Evolutionary conservation across 2,888 invertebrate species (phyloP), one percentile per base, ranked within the genome.

Genomic region (Xestia rhomboidea): DNA sequence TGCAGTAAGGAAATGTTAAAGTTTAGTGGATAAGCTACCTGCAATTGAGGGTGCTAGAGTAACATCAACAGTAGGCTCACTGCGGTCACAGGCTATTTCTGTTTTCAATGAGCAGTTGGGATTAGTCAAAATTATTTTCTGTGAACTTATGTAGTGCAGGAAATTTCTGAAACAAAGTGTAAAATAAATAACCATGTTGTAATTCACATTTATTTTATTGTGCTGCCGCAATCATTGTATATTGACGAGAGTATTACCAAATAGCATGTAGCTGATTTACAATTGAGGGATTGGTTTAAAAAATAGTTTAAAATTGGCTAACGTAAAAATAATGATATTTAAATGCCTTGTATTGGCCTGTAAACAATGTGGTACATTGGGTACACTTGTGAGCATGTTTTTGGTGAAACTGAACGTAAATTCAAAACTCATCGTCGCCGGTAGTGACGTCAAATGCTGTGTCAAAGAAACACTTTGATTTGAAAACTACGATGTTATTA

Each of bases 11-110:
- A 64, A 18, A 41, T 4, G 27, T 27, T 21, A 24, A 38, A 10
- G 10, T 34, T 15, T 24, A 60, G 7, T 27, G 44, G 3, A 46
- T 41, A 71, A 75, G 81, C 92, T 91, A 97, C 97, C 97, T 93
- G 97, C 96, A 71, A 97, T 95, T 49, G 97, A 92, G 77, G 97
- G 97, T 68, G 96, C 90, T 76, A 97, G 89, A 57, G 95, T 90
- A 73, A 97, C 96, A 86, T 96, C 97, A 51, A 99, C 95, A 84
- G 97, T 95, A 38, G 99, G 98, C 81, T 98, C 98, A 89, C 98
- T 97, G 77, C 98, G 97, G 93, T 98, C 98, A 93, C 98, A 98
- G 49, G 98, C 97, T 84, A 99, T 95, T 88, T 98, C 97, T 15
- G 98, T 97, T 96, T 98, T 98, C 51, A 99, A 93, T 38, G 96